A percentile compares a stretch with the other conserved stretches of the same genome.
Conservation (phyloP, 2,888 invertebrate species). For the Eledone cirrhosa region DNA sequence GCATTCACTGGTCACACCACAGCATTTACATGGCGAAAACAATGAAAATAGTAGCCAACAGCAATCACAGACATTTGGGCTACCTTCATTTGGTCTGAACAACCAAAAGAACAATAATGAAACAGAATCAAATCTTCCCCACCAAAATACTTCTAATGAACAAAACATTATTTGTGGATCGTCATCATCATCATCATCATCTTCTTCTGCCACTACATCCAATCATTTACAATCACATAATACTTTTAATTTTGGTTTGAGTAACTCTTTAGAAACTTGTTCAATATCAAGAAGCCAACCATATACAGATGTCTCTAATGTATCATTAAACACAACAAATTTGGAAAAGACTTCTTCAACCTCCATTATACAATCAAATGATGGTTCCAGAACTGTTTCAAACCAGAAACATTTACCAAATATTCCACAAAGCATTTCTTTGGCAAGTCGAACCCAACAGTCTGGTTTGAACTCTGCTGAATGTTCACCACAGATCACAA, state of each 20-base stretch:
- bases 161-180: background rate
- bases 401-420: constrained; percentile 24
- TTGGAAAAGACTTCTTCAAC: constrained; percentile 17
- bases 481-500: constrained; percentile 47
- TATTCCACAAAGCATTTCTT: constrained; percentile 12
- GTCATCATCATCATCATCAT: background rate
- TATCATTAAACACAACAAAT: background rate
- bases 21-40: constrained; percentile 22
- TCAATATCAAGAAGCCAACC: background rate
- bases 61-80: constrained; percentile 18
- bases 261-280: constrained; percentile 7
- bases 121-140: background rate
- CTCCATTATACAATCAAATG: background rate
- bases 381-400: background rate
- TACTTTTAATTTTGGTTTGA: constrained; percentile 22
- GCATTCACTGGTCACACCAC: constrained; percentile 32
- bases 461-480: constrained; percentile 31
- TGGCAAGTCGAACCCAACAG: background rate
- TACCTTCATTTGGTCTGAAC: constrained; percentile 22
- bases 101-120: constrained; percentile 11
- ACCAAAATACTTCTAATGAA: background rate
- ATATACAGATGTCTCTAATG: background rate
- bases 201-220: background rate
- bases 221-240: constrained; percentile 19
- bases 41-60: constrained; percentile 1